Evolutionary conservation across 2,113 vertebrate species (phyloP), one percentile per base, ranked within the genome.

Genomic region (Pachycephala philippinensis): DNA sequence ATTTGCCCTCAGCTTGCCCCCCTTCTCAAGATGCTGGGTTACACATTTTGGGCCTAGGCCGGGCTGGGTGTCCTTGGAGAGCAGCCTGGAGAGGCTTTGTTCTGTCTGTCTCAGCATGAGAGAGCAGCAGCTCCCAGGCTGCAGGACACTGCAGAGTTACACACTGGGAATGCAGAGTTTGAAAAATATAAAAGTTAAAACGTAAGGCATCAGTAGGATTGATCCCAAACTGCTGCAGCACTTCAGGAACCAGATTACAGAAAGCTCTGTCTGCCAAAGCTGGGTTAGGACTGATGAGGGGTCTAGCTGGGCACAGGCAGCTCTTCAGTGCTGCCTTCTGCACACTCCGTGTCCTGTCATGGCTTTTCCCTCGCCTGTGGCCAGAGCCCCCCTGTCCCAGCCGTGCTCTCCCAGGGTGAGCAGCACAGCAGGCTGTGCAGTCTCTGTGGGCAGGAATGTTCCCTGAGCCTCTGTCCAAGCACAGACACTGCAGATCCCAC

Each of bases 321-420:
- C 60, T 81, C 50, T 60, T 59, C 53, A 81, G 68, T 47, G 39
- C 53, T 89, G 66, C 68, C 39, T 50, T 28, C 39, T 75, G 76
- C 84, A 59, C 28, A 15, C 35, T 39, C 53, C 23, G 1, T 35
- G 19, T 47, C 11, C 49, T 64, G 30, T 3, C 11, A 4, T 6
- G 57, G 52, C 39, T 57, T 33, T 57, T 49, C 56, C 49, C 35
- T 68, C 28, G 11, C 35, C 30, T 28, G 39, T 33, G 56, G 13
- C 44, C 49, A 79, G 47, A 57, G 13, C 10, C n/a, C 28, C 26
- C 39, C 6, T 1, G 2, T 66, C 19, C 40, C 56, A 61, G 1
- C 54, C 0, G 0, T 16, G 6, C 2, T 50, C 7, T 79, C 30
- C 30, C 45, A 64, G 47, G 42, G 15, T 0, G 3, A 50, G 53